Conservation (phyloP, 2,888 invertebrate species). For the Nomada lathburiana region DNA sequence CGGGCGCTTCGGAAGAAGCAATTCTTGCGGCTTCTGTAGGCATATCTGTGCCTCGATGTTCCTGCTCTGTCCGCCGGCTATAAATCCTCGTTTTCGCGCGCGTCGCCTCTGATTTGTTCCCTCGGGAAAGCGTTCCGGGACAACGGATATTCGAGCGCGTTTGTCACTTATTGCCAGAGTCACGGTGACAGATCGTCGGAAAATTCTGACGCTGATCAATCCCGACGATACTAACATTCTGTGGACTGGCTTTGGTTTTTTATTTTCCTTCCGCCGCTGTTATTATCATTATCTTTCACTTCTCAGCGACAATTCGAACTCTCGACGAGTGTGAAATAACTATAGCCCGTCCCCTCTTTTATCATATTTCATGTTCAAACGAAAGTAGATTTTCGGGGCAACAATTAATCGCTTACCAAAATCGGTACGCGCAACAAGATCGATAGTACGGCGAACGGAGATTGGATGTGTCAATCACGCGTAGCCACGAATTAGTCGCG, state of each 20-base stretch:
- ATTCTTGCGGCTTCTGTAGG: not conserved
- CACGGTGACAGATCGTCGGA: conserved; percentile 49
- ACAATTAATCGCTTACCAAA: not conserved
- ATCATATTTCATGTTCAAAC: too few relatives aligned
- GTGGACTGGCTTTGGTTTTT: not conserved
- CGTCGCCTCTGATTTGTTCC: conserved; percentile 77
- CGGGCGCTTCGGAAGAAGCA: conserved; percentile 59
- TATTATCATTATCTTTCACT: too few relatives aligned
- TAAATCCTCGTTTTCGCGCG: conserved; percentile 80
- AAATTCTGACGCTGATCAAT: not conserved
- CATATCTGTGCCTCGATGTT: conserved; percentile 13
- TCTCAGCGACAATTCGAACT: too few relatives aligned
- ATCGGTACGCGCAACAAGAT: not conserved
- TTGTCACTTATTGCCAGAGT: conserved; percentile 75
- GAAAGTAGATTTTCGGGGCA: too few relatives aligned
- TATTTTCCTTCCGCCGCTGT: not conserved
- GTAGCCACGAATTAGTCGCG: conserved; percentile 38
- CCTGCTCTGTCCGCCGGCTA: conserved; percentile 70
- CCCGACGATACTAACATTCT: not conserved
- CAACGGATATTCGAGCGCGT: conserved; percentile 69
- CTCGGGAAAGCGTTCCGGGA: conserved; percentile 65
- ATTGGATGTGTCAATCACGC: conserved; percentile 29
- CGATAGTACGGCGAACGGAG: conserved; percentile 3
- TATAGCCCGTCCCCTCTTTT: too few relatives aligned
- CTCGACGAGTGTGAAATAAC: too few relatives aligned